Evolutionary conservation across 2,888 invertebrate species (phyloP).

Genomic region (Axea sp.): DNA sequence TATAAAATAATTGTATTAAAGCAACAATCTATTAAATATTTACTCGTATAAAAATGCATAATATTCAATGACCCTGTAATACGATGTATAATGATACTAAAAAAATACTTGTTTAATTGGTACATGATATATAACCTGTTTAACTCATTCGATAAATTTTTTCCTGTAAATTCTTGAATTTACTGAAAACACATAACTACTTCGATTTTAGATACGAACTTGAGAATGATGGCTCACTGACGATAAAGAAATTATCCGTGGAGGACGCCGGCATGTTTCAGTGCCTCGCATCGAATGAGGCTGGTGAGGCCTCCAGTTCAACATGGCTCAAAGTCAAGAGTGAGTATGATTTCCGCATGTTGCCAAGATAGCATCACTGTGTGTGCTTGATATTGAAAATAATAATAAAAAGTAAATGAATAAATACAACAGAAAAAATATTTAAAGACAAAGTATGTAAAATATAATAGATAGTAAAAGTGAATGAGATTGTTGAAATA

Average conservation of each 20-base stretch:
- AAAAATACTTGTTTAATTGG: no score
- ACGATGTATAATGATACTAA: constrained; percentile 4
- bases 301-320: constrained; percentile 92
- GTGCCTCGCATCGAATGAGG: constrained; percentile 94
- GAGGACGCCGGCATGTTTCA: constrained; percentile 97
- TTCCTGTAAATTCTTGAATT: no score
- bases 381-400: constrained; percentile 33
- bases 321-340: constrained; percentile 97
- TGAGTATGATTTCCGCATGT: constrained; percentile 81
- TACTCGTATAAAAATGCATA: no score
- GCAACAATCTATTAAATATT: no score
- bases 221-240: constrained; percentile 89
- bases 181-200: no score
- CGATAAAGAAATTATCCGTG: constrained; percentile 89
- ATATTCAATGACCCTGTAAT: no score
- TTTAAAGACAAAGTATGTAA: constrained; percentile 7
- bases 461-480: constrained; percentile 1
- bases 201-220: constrained; percentile 85
- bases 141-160: no score
- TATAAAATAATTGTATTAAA: no score
- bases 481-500: constrained; percentile 35
- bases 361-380: constrained; percentile 38
- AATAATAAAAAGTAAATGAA: constrained; percentile 9
- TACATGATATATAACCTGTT: no score
- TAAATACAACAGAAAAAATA: constrained; percentile 11